A percentile compares a stretch with the other conserved stretches of the same genome.
phyloP scores from a whole-genome alignment of 2,113 vertebrate species.

The Perca fluviatilis region DNA sequence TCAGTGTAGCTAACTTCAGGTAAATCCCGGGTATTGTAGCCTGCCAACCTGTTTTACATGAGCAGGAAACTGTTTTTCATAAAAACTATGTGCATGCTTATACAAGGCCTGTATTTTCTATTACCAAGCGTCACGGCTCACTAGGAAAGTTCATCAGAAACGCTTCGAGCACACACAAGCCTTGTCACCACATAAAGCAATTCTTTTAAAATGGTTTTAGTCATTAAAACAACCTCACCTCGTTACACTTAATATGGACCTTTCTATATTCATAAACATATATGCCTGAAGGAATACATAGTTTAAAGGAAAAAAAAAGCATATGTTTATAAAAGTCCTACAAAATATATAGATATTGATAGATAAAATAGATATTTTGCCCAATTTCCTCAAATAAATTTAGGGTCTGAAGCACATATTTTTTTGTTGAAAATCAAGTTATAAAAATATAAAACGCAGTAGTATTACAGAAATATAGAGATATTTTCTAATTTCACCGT shows the following conservation, averaged over 20 bases:
- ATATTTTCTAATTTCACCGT: background rate
- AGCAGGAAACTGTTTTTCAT: conserved; percentile 69
- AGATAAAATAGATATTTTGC: background rate
- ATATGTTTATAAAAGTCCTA: background rate
- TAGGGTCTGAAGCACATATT: background rate
- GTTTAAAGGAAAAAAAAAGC: background rate
- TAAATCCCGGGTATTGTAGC: conserved; percentile 6
- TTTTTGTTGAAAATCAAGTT: background rate
- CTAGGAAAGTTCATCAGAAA: conserved; percentile 46
- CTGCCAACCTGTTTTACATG: conserved; percentile 61
- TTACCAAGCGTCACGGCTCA: conserved; percentile 50
- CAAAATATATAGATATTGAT: background rate
- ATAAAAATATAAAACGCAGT: background rate
- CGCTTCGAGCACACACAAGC: background rate
- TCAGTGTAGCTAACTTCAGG: background rate
- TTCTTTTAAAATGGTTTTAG: conserved; percentile 16
- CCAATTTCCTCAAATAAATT: background rate
- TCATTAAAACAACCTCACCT: conserved; percentile 35
- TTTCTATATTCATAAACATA: conserved; percentile 15
- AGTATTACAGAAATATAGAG: background rate
- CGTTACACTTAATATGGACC: conserved; percentile 24
- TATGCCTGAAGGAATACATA: background rate
- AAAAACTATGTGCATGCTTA: conserved; percentile 15
- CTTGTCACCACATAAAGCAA: conserved; percentile 32
- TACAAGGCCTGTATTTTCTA: conserved; percentile 36